These are phyloP conservation scores for Drosophila neotestacea DNA, from an alignment of 2,888 invertebrate species.

Conservation along the genomic window DNA sequence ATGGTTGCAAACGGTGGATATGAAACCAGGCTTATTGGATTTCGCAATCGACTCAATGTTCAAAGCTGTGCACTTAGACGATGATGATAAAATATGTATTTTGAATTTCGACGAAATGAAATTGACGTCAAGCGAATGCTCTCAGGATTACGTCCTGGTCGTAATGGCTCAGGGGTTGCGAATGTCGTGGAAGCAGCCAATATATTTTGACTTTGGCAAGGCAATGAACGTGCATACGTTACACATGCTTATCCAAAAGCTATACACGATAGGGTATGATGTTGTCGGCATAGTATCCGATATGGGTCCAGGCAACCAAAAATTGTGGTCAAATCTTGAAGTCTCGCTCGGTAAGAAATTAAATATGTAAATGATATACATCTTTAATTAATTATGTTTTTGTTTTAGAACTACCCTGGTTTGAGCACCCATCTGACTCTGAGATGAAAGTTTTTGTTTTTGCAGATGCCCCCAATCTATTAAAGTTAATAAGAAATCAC, in stretches of 20 bases:
- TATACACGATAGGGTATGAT: slow-evolving; percentile 2
- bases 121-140: background rate
- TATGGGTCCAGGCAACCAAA: background rate
- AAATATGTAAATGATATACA: background rate
- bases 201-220: slow-evolving; percentile 5
- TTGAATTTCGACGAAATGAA: slow-evolving; percentile 4
- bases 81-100: background rate
- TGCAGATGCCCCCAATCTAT: slow-evolving; percentile 1
- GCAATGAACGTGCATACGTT: background rate
- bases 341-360: background rate
- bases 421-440: background rate
- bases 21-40: background rate
- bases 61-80: background rate
- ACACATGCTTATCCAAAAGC: slow-evolving; percentile 3
- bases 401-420: slow-evolving; percentile 3
- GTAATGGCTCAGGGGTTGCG: background rate
- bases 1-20: background rate
- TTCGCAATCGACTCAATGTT: background rate
- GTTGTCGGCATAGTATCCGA: slow-evolving; percentile 8
- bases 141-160: slow-evolving; percentile 1
- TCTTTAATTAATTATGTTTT: background rate
- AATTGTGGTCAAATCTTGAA: slow-evolving; percentile 3
- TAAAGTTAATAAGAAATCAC: slow-evolving; percentile 1
- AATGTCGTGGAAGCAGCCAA: background rate
- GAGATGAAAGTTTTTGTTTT: slow-evolving; percentile 3